Evolutionary conservation across 2,113 vertebrate genomes (phyloP).

Genomic region (Cebus imitator): DNA sequence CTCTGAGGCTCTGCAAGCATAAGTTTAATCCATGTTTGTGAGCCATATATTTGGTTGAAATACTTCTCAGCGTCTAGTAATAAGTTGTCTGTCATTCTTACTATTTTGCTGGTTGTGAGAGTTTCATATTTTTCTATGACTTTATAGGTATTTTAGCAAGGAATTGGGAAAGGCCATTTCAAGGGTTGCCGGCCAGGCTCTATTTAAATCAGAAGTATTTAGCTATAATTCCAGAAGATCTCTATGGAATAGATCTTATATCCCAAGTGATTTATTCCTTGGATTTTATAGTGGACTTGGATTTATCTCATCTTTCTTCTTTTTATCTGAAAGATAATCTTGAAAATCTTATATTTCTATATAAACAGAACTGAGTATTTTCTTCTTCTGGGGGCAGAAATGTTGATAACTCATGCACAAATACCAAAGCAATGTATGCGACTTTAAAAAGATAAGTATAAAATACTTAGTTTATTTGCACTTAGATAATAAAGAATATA

Average conservation of each 20-base stretch:
- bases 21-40: not conserved
- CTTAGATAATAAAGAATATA: not conserved
- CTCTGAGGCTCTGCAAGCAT: not conserved
- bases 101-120: not conserved
- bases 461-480: not conserved
- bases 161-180: not conserved
- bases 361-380: not conserved
- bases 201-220: slow-evolving; percentile 30
- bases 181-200: not conserved
- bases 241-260: not conserved
- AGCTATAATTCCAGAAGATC: not conserved
- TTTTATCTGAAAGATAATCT: slow-evolving; percentile 12
- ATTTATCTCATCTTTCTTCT: slow-evolving; percentile 9
- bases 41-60: not conserved
- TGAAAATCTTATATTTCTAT: slow-evolving; percentile 25
- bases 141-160: not conserved
- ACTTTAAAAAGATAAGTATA: not conserved
- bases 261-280: not conserved
- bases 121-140: slow-evolving; percentile 12
- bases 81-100: not conserved
- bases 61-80: slow-evolving; percentile 4
- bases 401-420: not conserved
- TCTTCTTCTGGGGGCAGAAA: not conserved
- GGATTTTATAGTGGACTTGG: not conserved
- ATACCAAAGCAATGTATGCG: not conserved